Evolutionary conservation across 2,888 invertebrate species (phyloP).

Genomic region (Andrena hattorfiana): DNA sequence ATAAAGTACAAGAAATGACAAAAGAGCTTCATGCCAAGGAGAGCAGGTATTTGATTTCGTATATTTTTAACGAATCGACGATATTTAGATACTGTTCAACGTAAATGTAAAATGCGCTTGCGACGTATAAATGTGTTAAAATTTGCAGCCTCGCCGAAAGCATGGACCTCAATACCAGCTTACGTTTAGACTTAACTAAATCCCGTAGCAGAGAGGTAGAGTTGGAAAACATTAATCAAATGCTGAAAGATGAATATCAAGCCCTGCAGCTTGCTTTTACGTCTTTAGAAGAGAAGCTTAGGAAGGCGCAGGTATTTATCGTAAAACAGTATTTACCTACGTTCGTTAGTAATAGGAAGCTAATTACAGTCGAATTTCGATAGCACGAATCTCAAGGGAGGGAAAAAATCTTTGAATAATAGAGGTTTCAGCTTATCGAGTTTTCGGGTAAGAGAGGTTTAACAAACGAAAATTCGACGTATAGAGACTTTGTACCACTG

Average conservation of each 20-base stretch:
- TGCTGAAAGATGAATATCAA: conserved; percentile 97
- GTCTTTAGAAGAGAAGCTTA: conserved; percentile 94
- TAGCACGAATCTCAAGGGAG: too few species aligned
- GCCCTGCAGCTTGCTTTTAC: conserved; percentile 96
- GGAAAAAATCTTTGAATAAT: too few species aligned
- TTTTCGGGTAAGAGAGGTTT: too few species aligned
- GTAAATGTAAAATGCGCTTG: neutral
- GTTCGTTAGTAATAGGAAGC: too few species aligned
- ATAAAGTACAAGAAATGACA: conserved; percentile 93
- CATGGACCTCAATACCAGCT: conserved; percentile 88
- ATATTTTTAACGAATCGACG: neutral
- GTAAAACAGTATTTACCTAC: neutral
- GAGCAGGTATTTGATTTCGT: conserved; percentile 86
- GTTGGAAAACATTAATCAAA: conserved; percentile 93
- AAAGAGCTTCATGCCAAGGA: conserved; percentile 91
- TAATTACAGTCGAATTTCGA: too few species aligned
- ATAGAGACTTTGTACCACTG: too few species aligned
- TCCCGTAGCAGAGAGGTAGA: conserved; percentile 90
- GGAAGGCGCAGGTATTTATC: conserved; percentile 90
- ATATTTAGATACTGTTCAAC: conserved; percentile 3
- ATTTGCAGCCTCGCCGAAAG: conserved; percentile 89
- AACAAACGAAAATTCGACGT: too few species aligned
- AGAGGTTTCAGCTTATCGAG: too few species aligned
- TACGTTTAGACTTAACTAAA: conserved; percentile 91
- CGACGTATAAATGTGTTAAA: neutral